Conservation (phyloP, 2,888 invertebrate species). For the Choreutis nemorana region DNA sequence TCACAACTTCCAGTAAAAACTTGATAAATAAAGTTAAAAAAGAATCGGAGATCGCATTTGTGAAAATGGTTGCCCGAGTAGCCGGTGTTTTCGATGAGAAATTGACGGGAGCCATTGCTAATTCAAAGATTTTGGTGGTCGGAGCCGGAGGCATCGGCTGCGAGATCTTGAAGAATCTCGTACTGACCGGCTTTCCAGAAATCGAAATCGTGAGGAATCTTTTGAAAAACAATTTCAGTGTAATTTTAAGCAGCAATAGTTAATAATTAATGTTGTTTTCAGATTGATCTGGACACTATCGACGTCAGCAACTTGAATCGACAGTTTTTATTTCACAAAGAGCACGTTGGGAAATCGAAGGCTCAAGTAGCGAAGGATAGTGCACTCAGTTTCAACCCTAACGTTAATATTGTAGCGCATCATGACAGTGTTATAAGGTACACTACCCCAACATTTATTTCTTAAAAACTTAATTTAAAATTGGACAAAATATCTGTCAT, state of each 20-base stretch:
- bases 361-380: slow-evolving; percentile 91
- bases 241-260: too few species aligned
- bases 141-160: slow-evolving; percentile 99
- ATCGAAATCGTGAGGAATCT: slow-evolving; percentile 87
- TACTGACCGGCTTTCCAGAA: slow-evolving; percentile 89
- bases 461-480: neutral
- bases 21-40: neutral
- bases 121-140: slow-evolving; percentile 83
- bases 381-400: slow-evolving; percentile 86
- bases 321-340: slow-evolving; percentile 98
- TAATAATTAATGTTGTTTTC: slow-evolving; percentile 41
- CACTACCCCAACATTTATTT: too few species aligned
- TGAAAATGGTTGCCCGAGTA: slow-evolving; percentile 71
- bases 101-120: slow-evolving; percentile 70
- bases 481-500: too few species aligned
- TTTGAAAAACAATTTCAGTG: neutral
- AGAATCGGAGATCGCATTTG: neutral
- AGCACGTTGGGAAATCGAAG: slow-evolving; percentile 98
- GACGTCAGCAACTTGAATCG: slow-evolving; percentile 99
- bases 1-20: too few species aligned
- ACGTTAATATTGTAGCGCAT: slow-evolving; percentile 86
- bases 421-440: slow-evolving; percentile 94
- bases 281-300: slow-evolving; percentile 99
- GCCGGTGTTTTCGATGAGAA: slow-evolving; percentile 72
- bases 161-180: slow-evolving; percentile 97